Evolutionary conservation across 2,888 invertebrate genomes (phyloP), one percentile per base, ranked within the genome.

Genomic region (Hirudinaria manillensis): DNA sequence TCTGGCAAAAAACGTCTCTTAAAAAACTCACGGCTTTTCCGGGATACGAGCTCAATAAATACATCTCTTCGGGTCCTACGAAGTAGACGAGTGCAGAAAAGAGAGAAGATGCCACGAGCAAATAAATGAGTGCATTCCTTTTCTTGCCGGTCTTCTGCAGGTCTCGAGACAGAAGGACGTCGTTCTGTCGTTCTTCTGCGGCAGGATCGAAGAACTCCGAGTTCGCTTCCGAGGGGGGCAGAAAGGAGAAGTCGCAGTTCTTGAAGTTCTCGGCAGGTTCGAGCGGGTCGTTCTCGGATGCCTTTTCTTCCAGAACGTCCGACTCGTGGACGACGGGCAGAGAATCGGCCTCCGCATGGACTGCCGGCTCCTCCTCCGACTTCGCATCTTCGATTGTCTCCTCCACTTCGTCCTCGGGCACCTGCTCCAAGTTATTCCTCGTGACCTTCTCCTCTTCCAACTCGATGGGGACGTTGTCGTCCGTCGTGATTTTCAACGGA

Each of bases 381-480:
- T 29, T 61, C 24, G 10, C 61, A 61, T 61, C 61, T 61, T 61
- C 61, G 4, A n/a, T 6, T 10, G 10, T n/a, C 61, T 61, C 61
- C 24, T 29, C 24, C 3, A 29, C 61, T 1, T 61, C 61, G 21
- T 61, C 61, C 61, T 61, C 61, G 10, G n/a, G 24, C 24, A 61
- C 61, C 61, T 61, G 61, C 61, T 61, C 61, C 61, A 61, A 61
- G 19, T 29, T 61, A 10, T 24, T 27, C 61, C 24, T 61, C 24
- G 24, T 24, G 29, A 61, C 61, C 61, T 61, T 61, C 24, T 61
- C 29, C 10, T 61, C 61, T 19, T 61, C 61, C 1, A 61, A 10
- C 10, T 29, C 61, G n/a, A 29, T n/a, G 24, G 24, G 45, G 45
- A 45, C 13, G 16, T 10, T 10, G 16, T 45, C 16, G 45, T 45